These are phyloP conservation scores for Fragum fragum DNA, from an alignment of 2,888 invertebrate species.

Conservation along the genomic window DNA sequence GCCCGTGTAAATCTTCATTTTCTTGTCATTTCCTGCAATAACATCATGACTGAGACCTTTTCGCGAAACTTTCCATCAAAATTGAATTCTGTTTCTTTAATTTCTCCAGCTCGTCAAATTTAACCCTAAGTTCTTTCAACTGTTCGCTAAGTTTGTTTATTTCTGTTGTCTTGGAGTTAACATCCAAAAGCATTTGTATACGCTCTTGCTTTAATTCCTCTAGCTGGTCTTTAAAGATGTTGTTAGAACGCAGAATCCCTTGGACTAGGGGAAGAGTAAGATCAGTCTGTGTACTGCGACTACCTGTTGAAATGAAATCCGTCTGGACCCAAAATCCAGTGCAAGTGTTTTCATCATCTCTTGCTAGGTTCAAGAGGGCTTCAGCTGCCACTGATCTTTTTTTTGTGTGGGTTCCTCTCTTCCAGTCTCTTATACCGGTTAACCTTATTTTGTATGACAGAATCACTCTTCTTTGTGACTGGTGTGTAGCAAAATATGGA, in stretches of 20 bases:
- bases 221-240: background rate
- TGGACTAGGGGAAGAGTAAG: background rate
- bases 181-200: background rate
- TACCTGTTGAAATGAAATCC: no score
- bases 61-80: background rate
- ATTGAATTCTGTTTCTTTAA: background rate
- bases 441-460: background rate
- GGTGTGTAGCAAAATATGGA: background rate
- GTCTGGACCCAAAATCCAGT: background rate
- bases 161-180: no score
- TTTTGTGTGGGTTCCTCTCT: background rate
- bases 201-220: background rate
- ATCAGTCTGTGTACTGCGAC: background rate
- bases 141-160: no score
- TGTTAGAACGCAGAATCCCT: background rate
- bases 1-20: background rate
- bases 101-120: background rate
- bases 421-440: background rate
- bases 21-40: background rate
- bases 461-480: background rate
- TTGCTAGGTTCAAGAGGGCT: background rate
- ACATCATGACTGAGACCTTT: background rate
- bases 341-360: background rate
- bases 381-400: background rate
- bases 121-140: no score